Evolutionary conservation across 2,797 vertebrate genomes (phyloP).

Genomic region (Babyrousa celebensis): DNA sequence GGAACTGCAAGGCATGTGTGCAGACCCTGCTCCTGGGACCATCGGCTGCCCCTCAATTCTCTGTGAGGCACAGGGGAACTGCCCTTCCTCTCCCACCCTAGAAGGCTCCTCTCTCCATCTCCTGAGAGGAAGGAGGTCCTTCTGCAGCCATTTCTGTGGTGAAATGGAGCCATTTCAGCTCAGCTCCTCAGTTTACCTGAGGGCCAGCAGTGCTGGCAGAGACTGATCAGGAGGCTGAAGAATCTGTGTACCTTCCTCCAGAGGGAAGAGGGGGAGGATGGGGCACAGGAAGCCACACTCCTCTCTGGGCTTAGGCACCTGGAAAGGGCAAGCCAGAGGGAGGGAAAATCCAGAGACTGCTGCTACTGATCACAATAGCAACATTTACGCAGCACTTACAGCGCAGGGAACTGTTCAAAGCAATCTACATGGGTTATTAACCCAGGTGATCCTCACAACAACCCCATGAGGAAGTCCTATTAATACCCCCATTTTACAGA

Average conservation of each 20-base stretch:
- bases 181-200: not conserved
- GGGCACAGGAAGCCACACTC: not conserved
- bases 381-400: not conserved
- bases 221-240: not conserved
- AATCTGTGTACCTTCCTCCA: not conserved
- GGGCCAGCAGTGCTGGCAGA: not conserved
- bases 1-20: not conserved
- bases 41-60: not conserved
- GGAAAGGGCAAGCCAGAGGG: not conserved
- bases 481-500: constrained; percentile 68
- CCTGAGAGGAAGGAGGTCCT: not conserved
- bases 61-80: not conserved
- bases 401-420: not conserved
- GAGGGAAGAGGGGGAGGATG: not conserved
- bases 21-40: not conserved
- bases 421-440: not conserved
- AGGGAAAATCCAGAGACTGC: not conserved
- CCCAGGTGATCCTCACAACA: not conserved
- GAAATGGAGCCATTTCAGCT: not conserved
- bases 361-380: not conserved
- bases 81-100: not conserved
- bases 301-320: not conserved
- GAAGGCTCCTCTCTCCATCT: not conserved
- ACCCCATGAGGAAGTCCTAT: not conserved
- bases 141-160: not conserved